Base-by-base conservation (phyloP, 2,113 vertebrate genomes). In the Cacatua alba region DNA sequence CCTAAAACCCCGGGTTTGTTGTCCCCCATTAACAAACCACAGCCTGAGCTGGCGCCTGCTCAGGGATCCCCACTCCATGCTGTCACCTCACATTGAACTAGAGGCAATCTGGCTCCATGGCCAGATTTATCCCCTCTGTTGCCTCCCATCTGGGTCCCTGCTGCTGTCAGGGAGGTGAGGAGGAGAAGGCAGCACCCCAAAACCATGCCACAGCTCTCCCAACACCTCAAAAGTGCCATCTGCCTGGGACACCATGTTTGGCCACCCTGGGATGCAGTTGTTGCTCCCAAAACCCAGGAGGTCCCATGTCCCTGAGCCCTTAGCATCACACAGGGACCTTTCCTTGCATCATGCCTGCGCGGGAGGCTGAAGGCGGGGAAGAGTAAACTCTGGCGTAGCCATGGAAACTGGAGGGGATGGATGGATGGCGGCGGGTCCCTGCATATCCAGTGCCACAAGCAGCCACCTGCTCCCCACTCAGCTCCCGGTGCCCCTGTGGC, bases 351-450 rank as follows among this genome's bases (percentile, higher is more conserved):
- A 96, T 2, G 14, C 53, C 11, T 9, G 1, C 33, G 43, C 86
- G 48, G 83, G 94, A 19, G 3, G 90, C 92, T 16, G 9, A 95
- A 91, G 96, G 86, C 15, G 16, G 85, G n/a, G 79, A 86, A 85
- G 88, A 92, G 96, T 96, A 97, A 98, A 98, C 92, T 97, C 92
- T 95, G 95, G 63, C 0, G 10, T 98, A 94, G 95, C 98, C 97
- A 97, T 97, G 97, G 97, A 92, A 97, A 98, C 98, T 63, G 79
- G 49, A 55, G 69, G 44, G 64, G 62, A 83, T 14, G 71, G 80
- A 90, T 14, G 55, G 69, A 82, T 64, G 55, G 91, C 6, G 14
- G 52, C 16, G 5, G 84, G 88, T 94, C 95, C 90, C 75, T 82
- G 90, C 91, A 71, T 77, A 62, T 44, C 15, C 37, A 62, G n/a